phyloP scores from a whole-genome alignment of 2,113 vertebrate species.

The Crotalus horridus region DNA sequence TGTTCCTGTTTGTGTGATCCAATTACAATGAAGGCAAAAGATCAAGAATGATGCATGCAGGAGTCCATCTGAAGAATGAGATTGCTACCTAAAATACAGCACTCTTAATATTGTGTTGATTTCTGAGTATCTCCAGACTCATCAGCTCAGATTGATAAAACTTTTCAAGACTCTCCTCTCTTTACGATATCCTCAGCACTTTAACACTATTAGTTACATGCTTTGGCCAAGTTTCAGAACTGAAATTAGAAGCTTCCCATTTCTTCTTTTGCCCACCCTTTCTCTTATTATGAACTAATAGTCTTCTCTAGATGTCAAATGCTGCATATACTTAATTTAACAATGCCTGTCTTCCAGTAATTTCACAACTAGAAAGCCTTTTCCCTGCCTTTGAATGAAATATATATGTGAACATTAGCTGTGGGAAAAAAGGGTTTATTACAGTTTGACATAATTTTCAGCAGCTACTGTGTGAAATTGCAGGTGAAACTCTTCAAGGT shows the following conservation, averaged over 20 bases:
- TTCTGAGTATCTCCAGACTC: not conserved
- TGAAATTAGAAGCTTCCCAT: not conserved
- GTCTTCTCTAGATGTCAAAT: not conserved
- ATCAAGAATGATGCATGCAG: conserved; percentile 13
- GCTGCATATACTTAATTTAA: not conserved
- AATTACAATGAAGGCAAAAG: conserved; percentile 23
- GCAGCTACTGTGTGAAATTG: not conserved
- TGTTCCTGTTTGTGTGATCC: not conserved
- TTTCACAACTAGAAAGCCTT: not conserved
- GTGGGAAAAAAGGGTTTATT: not conserved
- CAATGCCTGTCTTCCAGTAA: not conserved
- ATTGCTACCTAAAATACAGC: conserved; percentile 16
- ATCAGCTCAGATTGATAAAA: conserved; percentile 28
- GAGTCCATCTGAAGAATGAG: not conserved
- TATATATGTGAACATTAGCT: not conserved
- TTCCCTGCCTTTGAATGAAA: not conserved
- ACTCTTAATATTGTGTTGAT: conserved; percentile 10
- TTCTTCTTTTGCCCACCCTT: not conserved
- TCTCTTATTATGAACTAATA: not conserved
- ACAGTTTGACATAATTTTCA: not conserved
- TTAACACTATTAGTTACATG: not conserved
- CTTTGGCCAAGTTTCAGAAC: not conserved
- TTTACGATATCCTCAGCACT: not conserved
- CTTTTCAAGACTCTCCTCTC: not conserved
- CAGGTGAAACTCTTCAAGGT: not conserved